These are phyloP conservation scores for Alfaro cultratus DNA, from an alignment of 2,797 vertebrate species.

Conservation along the genomic window DNA sequence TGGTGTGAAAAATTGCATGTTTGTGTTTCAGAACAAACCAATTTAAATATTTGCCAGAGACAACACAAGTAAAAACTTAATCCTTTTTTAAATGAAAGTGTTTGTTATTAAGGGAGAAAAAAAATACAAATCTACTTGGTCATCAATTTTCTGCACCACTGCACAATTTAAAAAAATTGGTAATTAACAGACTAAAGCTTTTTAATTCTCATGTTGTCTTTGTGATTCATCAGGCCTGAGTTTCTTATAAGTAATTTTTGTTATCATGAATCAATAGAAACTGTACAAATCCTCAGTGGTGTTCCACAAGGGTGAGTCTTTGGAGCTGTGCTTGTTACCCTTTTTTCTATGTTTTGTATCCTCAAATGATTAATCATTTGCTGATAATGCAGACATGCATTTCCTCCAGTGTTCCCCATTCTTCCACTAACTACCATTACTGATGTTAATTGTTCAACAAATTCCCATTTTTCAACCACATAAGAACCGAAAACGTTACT, in stretches of 20 bases:
- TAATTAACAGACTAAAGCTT: not conserved
- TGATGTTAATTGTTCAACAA: not conserved
- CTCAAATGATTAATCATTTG: not conserved
- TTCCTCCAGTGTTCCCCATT: not conserved
- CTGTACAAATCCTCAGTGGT: not conserved
- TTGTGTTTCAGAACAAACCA: not conserved
- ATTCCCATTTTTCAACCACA: not conserved
- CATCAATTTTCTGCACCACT: not conserved
- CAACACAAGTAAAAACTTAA: not conserved
- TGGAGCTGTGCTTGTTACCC: not conserved
- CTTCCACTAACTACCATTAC: not conserved
- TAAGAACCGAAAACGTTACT: not conserved
- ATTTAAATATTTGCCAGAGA: not conserved
- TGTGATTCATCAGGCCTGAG: not conserved
- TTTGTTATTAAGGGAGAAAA: not conserved
- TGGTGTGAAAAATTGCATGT: not conserved
- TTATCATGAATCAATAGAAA: not conserved
- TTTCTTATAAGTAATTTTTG: not conserved
- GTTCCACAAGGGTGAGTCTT: not conserved
- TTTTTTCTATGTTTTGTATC: not conserved
- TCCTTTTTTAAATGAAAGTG: not conserved
- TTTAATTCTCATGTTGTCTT: not conserved
- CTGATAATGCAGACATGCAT: not conserved
- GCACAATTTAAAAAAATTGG: not conserved
- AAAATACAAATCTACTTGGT: not conserved